Conservation (phyloP, 2,113 vertebrate species). For the Pyrgilauda ruficollis region DNA sequence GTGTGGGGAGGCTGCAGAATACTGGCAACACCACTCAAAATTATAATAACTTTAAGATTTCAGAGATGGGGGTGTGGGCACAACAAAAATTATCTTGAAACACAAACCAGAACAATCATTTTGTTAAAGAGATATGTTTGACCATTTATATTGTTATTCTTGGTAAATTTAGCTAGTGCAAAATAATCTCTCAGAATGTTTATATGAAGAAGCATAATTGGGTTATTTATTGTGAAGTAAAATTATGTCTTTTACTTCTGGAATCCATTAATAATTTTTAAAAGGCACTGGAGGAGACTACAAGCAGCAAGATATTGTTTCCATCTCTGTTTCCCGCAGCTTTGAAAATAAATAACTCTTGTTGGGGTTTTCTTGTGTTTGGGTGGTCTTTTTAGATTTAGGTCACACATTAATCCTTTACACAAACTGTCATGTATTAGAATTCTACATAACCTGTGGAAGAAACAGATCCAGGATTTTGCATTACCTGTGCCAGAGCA, state of each 20-base stretch:
- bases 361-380: not conserved
- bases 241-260: not conserved
- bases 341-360: not conserved
- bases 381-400: not conserved
- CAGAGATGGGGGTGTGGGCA: not conserved
- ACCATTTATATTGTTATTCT: not conserved
- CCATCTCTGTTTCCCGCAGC: not conserved
- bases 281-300: not conserved
- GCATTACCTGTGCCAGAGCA: not conserved
- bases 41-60: not conserved
- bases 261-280: not conserved
- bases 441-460: not conserved
- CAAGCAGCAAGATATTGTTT: not conserved
- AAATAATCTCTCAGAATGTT: not conserved
- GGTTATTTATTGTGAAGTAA: not conserved
- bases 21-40: not conserved
- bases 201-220: not conserved
- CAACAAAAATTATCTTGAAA: not conserved
- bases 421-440: not conserved
- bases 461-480: not conserved
- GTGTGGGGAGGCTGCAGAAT: not conserved
- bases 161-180: not conserved
- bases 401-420: not conserved
- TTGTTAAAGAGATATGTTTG: not conserved
- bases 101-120: fast-evolving